A percentile compares a stretch with the other conserved stretches of the same genome.
These are phyloP conservation scores for Sinocyclocheilus anophthalmus DNA, from an alignment of 2,113 vertebrate genomes.

Conservation along the genomic window DNA sequence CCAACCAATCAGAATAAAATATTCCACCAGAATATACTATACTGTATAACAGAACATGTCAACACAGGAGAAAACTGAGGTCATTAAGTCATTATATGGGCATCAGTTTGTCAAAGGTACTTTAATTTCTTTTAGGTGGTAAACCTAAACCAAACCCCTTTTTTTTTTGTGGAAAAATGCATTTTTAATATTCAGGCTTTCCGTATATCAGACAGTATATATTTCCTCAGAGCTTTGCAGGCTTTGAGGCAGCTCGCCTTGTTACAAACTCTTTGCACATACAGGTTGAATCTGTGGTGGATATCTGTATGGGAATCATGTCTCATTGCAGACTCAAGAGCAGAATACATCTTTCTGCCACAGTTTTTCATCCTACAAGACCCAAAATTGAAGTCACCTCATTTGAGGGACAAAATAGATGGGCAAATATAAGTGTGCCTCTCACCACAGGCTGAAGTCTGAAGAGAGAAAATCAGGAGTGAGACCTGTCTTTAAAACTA, in stretches of 20 bases:
- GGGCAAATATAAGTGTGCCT: slow-evolving; percentile 42
- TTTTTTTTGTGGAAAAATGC: not conserved
- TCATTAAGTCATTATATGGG: not conserved
- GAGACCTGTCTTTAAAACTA: slow-evolving; percentile 35
- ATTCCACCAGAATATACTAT: not conserved
- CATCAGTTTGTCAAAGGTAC: not conserved
- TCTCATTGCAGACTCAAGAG: slow-evolving; percentile 53
- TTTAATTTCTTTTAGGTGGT: not conserved
- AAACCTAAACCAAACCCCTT: not conserved
- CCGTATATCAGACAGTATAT: not conserved
- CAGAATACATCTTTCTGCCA: slow-evolving; percentile 51
- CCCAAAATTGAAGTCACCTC: slow-evolving; percentile 51
- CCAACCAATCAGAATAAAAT: too few species aligned
- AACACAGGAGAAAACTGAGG: not conserved
- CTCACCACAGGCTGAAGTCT: slow-evolving; percentile 29
- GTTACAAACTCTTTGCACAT: slow-evolving; percentile 14
- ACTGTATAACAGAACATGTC: not conserved
- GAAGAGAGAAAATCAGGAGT: slow-evolving; percentile 37
- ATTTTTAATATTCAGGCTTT: not conserved
- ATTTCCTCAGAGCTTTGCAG: not conserved
- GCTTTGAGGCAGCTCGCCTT: not conserved
- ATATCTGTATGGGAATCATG: slow-evolving; percentile 51
- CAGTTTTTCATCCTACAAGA: slow-evolving; percentile 51
- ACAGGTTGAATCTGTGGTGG: not conserved
- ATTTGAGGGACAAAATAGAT: slow-evolving; percentile 53